Evolutionary conservation across 2,797 vertebrate genomes (phyloP).

Genomic region (Gambelia wislizenii): DNA sequence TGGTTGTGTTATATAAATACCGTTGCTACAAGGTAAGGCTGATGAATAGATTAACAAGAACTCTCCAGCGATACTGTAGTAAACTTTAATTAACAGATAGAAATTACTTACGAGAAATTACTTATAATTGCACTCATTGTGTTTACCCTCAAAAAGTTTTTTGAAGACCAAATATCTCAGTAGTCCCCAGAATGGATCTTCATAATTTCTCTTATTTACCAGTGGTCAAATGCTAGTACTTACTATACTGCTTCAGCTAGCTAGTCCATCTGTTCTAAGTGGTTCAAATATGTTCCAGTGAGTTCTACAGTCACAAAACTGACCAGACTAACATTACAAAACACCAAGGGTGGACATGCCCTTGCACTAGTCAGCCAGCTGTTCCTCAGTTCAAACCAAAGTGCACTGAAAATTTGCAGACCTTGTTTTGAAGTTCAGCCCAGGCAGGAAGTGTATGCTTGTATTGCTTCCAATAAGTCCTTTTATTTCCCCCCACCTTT

Average conservation of each 20-base stretch:
- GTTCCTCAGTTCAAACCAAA: no score
- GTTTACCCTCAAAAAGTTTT: not conserved
- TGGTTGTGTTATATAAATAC: conserved; percentile 94
- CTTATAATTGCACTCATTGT: not conserved
- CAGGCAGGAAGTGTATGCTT: no score
- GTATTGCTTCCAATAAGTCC: no score
- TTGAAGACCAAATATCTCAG: not conserved
- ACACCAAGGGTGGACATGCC: no score
- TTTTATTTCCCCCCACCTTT: no score
- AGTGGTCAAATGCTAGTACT: not conserved
- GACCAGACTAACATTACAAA: no score
- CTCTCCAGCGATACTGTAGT: not conserved
- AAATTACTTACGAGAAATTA: no score
- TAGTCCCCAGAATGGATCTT: not conserved
- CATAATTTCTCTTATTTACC: not conserved
- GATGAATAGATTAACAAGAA: not conserved
- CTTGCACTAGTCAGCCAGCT: no score
- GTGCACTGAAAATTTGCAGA: no score
- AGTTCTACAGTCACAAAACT: not conserved
- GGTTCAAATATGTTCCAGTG: not conserved
- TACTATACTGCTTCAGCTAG: not conserved
- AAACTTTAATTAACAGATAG: not conserved
- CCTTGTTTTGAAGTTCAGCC: no score
- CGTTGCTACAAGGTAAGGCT: conserved; percentile 93
- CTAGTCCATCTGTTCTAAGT: not conserved